Conservation (phyloP, 1,140 invertebrate species). For the Wasmannia auropunctata region DNA sequence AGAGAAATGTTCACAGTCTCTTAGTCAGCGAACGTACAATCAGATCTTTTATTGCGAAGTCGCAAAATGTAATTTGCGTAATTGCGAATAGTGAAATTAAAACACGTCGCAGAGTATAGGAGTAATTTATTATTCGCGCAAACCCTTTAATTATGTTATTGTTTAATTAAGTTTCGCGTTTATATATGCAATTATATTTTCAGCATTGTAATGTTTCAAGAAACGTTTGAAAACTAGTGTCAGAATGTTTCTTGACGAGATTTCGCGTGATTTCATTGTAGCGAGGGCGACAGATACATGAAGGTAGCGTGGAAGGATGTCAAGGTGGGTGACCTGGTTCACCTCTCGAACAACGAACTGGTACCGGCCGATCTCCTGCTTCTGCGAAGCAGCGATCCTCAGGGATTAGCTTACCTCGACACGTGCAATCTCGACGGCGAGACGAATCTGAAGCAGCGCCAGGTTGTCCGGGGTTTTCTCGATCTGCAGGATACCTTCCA, state of each 20-base stretch:
- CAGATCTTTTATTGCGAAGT: conserved; percentile 18
- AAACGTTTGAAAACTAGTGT: neutral
- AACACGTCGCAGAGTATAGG: neutral
- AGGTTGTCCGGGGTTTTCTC: conserved; percentile 90
- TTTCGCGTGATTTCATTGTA: conserved; percentile 83
- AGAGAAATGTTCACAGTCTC: neutral
- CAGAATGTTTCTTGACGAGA: conserved; percentile 48
- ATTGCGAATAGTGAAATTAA: conserved; percentile 10
- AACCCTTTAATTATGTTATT: conserved; percentile 3
- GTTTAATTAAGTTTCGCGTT: neutral
- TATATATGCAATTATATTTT: neutral
- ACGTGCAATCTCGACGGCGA: conserved; percentile 99
- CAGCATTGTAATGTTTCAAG: neutral
- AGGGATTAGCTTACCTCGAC: conserved; percentile 98
- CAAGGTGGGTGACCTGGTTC: conserved; percentile 97
- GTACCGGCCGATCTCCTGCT: conserved; percentile 98
- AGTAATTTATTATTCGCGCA: neutral
- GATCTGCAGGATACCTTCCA: conserved; percentile 90
- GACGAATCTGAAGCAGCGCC: conserved; percentile 99
- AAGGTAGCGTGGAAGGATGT: conserved; percentile 96
- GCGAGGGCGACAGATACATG: conserved; percentile 93
- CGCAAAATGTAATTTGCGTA: conserved; percentile 24
- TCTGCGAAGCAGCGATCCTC: conserved; percentile 94
- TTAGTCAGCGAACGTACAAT: neutral
- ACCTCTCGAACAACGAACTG: conserved; percentile 98